phyloP scores from a whole-genome alignment of 2,888 invertebrate species.

The Tetranychus truncatus region DNA sequence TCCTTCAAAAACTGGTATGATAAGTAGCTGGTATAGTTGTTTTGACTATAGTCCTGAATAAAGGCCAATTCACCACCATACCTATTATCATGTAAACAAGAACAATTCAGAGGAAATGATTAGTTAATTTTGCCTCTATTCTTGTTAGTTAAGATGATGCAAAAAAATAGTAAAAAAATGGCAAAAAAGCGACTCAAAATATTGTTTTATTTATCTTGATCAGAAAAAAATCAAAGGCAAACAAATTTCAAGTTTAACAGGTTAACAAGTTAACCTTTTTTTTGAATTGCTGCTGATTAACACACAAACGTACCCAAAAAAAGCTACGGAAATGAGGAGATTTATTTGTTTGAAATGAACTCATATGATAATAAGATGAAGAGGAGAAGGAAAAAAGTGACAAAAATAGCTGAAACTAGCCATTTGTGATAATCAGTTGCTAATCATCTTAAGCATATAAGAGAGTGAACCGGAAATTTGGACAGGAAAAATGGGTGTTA shows the following conservation, averaged over 20 bases:
- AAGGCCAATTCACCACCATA: constrained; percentile 87
- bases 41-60: constrained; percentile 72
- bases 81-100: constrained; percentile 39
- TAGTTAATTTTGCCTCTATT: neutral
- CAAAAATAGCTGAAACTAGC: neutral
- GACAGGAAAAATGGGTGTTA: neutral
- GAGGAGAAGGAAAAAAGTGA: neutral
- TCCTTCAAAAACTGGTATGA: constrained; percentile 42
- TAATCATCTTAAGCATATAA: neutral
- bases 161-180: no score
- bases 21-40: constrained; percentile 68
- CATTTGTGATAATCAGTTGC: neutral
- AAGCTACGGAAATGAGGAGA: neutral
- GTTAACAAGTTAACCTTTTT: constrained; percentile 1
- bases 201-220: neutral
- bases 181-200: no score
- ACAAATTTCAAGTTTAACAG: neutral
- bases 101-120: neutral
- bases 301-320: neutral
- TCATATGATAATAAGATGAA: neutral
- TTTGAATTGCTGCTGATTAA: neutral
- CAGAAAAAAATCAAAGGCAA: neutral
- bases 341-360: neutral
- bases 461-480: neutral
- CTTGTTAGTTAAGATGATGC: no score